Base-by-base conservation (phyloP, 2,113 vertebrate genomes). In the Cebus imitator region DNA sequence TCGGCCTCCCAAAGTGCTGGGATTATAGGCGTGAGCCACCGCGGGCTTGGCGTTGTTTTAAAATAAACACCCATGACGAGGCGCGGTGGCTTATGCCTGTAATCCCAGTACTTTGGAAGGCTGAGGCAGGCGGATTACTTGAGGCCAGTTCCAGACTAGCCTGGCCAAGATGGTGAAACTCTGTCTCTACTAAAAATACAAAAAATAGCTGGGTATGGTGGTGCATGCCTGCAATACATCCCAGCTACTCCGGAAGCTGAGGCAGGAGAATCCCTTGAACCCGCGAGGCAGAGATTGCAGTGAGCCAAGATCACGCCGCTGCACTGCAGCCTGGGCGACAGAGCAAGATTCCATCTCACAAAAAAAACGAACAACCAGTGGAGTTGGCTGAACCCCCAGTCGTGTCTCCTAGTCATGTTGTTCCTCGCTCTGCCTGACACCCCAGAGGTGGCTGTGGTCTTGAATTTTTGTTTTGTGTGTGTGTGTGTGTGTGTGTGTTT, bases 251-350 rank as follows among this genome's bases (percentile, higher is more conserved):
- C 7, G 2, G 66, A 68, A 18, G 66, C 66, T 68, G 14, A 68
- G 32, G 66, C 32, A 35, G 66, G 32, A 68, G 16, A 18, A 18
- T 68, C 16, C 0, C 66, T 35, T 35, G 32, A 68, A 68, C 14
- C 66, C 16, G 16, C 16, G 16, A 68, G 32, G 32, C 16, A 0
- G 32, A 68, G 32, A 3, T 8, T 68, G 66, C 66, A 18, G 2
- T n/a, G 32, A 64, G 66, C 66, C 66, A 1, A 8, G 66, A n/a
- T 32, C 66, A 18, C 0, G 16, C 66, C 1, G 3, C 32, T n/a
- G 32, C 16, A 68, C 32, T 68, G 13, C 66, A 68, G 66, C 66
- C 32, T 68, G 66, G 66, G 14, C 0, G 6, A 68, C 32, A 68
- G 32, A 68, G 66, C 16, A 0, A 68, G 16, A 35, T 32, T 68